phyloP scores from a whole-genome alignment of 1,140 invertebrate genomes.

The Delia radicum region DNA sequence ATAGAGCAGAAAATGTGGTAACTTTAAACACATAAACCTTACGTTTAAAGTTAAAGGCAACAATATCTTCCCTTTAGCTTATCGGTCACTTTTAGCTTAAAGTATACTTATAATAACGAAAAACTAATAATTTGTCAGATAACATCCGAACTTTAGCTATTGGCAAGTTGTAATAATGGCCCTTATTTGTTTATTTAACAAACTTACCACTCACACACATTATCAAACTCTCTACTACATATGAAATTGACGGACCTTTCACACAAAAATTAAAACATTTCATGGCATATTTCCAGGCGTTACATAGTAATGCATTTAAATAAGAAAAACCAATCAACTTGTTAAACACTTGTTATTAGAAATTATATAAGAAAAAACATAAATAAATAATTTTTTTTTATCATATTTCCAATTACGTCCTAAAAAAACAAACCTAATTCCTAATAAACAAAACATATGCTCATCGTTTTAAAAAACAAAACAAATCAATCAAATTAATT shows the following conservation, averaged over 20 bases:
- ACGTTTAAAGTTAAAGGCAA: too few species aligned
- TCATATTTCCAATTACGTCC: not conserved
- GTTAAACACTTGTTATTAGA: conserved; percentile 7
- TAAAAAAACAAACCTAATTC: conserved; percentile 4
- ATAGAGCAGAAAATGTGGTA: too few species aligned
- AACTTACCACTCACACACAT: not conserved
- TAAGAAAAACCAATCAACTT: not conserved
- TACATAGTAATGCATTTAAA: not conserved
- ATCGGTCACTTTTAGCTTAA: too few species aligned
- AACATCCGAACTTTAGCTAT: too few species aligned
- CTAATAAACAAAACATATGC: conserved; percentile 5
- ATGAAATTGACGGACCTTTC: too few species aligned
- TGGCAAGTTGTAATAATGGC: too few species aligned
- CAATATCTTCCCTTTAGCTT: too few species aligned
- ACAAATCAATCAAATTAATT: not conserved
- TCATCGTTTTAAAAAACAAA: not conserved
- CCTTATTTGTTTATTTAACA: not conserved
- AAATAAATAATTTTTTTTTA: not conserved
- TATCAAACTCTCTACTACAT: too few species aligned
- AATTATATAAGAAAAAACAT: not conserved
- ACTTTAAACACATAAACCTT: too few species aligned
- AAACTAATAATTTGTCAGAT: too few species aligned
- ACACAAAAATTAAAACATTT: not conserved
- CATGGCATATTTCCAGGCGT: not conserved
- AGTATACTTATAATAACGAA: too few species aligned